Base-by-base conservation (phyloP, 2,888 invertebrate genomes). In the Microdon myrmicae region DNA sequence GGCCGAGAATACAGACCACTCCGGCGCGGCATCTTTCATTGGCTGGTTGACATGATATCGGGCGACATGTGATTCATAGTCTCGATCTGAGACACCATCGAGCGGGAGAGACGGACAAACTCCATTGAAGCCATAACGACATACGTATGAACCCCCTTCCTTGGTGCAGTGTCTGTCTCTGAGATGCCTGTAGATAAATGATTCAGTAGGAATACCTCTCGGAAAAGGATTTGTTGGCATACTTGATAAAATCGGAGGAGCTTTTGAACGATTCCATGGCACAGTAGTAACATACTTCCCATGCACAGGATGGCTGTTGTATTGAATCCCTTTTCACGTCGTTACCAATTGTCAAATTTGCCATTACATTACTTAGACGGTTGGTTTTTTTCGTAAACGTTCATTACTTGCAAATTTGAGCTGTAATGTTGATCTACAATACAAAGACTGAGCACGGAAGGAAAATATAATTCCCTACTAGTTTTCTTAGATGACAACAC, bases 101-200 rank as follows among this genome's bases (percentile, higher is more conserved):
- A 93, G 83, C n/a, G 94, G 94, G 68, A 94, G 81, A 49, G 91
- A 90, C 38, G 88, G 87, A 77, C 94, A 95, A 32, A 94, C 90
- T 45, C 88, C 88, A 81, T 94, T 93, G 74, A 87, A 87, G 28
- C 93, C 94, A 83, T 94, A 95, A 72, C 89, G 89, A 75, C 94
- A 94, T 8, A 93, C 87, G 75, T 86, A 90, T 10, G 92, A 90
- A 17, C 92, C 92, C 47, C 94, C 93, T 81, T 94, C 93, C 71
- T 86, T 87, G 13, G 89, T 87, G 75, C 91, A 91, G 75, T 94
- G 94, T 53, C 86, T 85, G 48, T 88, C 88, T 71, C 90, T 84
- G 68, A 94, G 81, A 77, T 94, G 94, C 71, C 90, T 90, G 79
- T 54, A 83, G 82, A 20, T 14, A 19, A 8, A 53, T 38, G 39